Evolutionary conservation across 1,140 invertebrate genomes (phyloP), one percentile per base, ranked within the genome.

Genomic region (Apocrypta bakeri): DNA sequence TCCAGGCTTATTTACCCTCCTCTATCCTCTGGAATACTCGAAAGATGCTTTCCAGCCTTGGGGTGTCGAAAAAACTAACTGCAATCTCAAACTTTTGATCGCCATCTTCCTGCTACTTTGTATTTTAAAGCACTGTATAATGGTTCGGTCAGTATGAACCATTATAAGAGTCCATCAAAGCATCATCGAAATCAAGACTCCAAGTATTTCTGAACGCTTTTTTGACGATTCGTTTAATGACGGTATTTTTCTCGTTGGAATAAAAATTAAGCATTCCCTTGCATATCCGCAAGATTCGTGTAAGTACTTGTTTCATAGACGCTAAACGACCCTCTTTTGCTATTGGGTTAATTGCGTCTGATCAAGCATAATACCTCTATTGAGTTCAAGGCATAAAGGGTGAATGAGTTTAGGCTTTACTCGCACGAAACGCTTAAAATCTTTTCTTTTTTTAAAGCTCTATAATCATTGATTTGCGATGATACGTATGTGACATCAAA

Each of bases 121-220:
- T n/a, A n/a, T n/a, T n/a, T n/a, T n/a, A n/a, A n/a, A n/a, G n/a
- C n/a, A n/a, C n/a, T n/a, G n/a, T n/a, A n/a, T n/a, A n/a, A n/a
- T n/a, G n/a, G n/a, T n/a, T n/a, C n/a, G n/a, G n/a, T n/a, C n/a
- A n/a, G n/a, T n/a, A n/a, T n/a, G 76, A 87, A 69, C 83, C 71
- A 84, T 88, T 88, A 88, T 76, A 42, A 81, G 79, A n/a, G n/a
- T 86, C 81, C 85, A 87, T 88, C 83, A 87, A 87, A 88, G 73
- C 81, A 83, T 85, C 79, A 42, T 1, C 31, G 33, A 42, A n/a
- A n/a, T n/a, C n/a, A n/a, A n/a, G n/a, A n/a, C n/a, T n/a, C n/a
- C n/a, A n/a, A n/a, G n/a, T n/a, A n/a, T n/a, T n/a, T n/a, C n/a
- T n/a, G n/a, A n/a, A n/a, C n/a, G n/a, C n/a, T n/a, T n/a, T n/a